Conservation (phyloP, 2,113 vertebrate genomes). For the Ictalurus punctatus region DNA sequence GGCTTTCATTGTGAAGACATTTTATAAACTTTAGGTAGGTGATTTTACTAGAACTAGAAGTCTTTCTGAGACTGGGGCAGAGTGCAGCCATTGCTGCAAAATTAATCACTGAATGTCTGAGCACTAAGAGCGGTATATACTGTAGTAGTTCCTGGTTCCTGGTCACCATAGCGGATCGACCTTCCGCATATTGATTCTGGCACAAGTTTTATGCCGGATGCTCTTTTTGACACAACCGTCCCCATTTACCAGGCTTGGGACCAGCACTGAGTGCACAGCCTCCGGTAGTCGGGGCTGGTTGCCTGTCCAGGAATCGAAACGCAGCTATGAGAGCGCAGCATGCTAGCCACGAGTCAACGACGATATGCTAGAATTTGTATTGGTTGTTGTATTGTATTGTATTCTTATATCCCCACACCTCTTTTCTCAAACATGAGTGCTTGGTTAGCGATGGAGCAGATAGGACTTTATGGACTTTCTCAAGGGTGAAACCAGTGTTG, state of each 20-base stretch:
- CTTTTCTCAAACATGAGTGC: background rate
- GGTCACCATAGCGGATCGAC: no score
- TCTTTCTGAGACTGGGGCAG: background rate
- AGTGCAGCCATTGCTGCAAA: background rate
- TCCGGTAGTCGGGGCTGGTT: no score
- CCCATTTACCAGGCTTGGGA: no score
- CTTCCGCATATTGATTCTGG: no score
- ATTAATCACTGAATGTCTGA: background rate
- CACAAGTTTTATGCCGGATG: no score
- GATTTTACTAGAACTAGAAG: background rate
- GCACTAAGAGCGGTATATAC: background rate
- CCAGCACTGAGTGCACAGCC: no score
- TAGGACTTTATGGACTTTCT: background rate
- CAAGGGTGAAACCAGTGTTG: background rate
- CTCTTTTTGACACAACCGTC: no score
- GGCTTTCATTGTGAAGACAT: background rate
- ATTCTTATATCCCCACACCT: background rate
- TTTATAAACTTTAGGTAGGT: background rate
- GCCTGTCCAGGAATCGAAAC: no score
- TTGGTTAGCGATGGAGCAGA: background rate
- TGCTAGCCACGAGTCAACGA: background rate
- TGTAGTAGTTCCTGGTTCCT: no score
- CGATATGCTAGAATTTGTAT: background rate
- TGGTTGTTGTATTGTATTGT: background rate
- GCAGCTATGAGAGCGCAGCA: no score